Base-by-base conservation (phyloP, 2,888 invertebrate species). In the Elmis aenea region DNA sequence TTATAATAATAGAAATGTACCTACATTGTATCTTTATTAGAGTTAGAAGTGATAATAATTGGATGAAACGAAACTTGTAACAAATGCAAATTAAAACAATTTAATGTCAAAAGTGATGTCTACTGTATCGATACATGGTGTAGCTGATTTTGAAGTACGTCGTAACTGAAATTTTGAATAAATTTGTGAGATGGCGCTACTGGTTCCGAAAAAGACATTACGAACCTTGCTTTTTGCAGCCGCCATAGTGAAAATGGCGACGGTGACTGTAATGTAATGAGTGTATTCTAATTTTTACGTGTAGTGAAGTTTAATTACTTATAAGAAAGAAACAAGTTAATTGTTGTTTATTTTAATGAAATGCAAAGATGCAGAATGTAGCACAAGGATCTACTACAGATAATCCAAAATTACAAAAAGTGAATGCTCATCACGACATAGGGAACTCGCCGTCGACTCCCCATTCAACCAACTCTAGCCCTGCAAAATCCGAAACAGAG, bases 291-390 rank as follows among this genome's bases (percentile, higher is more conserved):
- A 48, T 48, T 54, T 47, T 62, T 64, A 61, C 56, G 59, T 58
- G 58, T 57, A 59, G 57, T 63, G 62, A 58, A 58, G 55, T 55
- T 59, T 53, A 50, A 52, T 50, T 46, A 50, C 53, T 54, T 56
- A 54, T 33, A 26, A 13, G 36, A 30, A 45, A 51, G 55, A 59
- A 59, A 58, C 54, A 61, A 32, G 62, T 67, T 69, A 64, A 58
- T 66, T 69, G 65, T 66, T 63, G 66, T 68, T 67, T 68, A 68
- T 69, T 69, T 66, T 68, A 69, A 68, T 71, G 71, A 77, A 77
- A 79, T 79, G 77, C 76, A 80, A 85, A 84, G 80, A 88, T 88
- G 88, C 87, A 88, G 86, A 86, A 87, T 86, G 86, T 84, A 76
- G 81, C 81, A 80, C 83, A 83, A 77, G 75, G 72, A 68, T 71